Percentiles rank a stretch among this genome's conserved stretches.
Conservation (phyloP, 2,888 invertebrate species). For the Clivina fossor region DNA sequence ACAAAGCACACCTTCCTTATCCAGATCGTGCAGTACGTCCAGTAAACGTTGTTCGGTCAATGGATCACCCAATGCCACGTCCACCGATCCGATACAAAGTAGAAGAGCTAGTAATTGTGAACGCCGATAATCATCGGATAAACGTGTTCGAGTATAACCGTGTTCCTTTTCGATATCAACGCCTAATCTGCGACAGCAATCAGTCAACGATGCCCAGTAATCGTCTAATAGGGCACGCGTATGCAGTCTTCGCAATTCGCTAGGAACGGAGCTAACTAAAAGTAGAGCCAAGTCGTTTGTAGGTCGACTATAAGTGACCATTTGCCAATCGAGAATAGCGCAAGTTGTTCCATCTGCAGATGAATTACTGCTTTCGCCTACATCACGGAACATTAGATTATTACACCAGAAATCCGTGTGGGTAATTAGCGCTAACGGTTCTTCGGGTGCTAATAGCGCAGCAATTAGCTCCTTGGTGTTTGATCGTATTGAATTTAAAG, state of each 20-base stretch:
- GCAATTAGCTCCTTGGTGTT: conserved; percentile 73
- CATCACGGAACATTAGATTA: conserved; percentile 69
- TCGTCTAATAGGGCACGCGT: conserved; percentile 66
- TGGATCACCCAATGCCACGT: conserved; percentile 75
- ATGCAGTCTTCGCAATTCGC: conserved; percentile 66
- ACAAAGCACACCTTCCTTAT: conserved; percentile 67
- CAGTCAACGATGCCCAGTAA: conserved; percentile 68
- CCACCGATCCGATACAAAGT: conserved; percentile 78
- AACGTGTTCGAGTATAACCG: conserved; percentile 57
- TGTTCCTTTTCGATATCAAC: conserved; percentile 63
- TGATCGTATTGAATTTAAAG: conserved; percentile 62
- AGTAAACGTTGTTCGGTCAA: conserved; percentile 74
- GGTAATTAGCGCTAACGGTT: conserved; percentile 73
- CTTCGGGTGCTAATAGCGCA: conserved; percentile 68
- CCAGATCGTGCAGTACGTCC: conserved; percentile 72
- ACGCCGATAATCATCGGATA: conserved; percentile 60
- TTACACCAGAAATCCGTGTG: conserved; percentile 87
- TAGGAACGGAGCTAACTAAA: conserved; percentile 71
- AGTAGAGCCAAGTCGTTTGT: conserved; percentile 78
- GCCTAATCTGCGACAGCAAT: conserved; percentile 62
- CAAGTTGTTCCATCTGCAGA: conserved; percentile 57
- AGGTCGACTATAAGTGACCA: conserved; percentile 76
- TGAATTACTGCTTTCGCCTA: conserved; percentile 43
- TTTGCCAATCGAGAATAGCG: conserved; percentile 80
- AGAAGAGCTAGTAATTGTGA: conserved; percentile 75